phyloP scores from a whole-genome alignment of 1,140 invertebrate species.

The Drosophila obscura region DNA sequence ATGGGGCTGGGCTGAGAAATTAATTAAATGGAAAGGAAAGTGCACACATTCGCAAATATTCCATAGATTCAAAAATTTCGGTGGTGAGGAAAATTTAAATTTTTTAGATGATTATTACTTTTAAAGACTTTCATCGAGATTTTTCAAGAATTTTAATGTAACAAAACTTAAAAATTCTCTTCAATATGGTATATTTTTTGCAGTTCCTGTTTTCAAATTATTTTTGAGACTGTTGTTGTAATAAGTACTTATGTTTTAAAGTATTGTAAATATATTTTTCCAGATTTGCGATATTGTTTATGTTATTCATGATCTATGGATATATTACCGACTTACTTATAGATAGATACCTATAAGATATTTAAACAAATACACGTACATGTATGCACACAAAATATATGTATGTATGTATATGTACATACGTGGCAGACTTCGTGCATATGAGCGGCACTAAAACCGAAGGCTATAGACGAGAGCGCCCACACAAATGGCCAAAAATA shows the following conservation, averaged over 20 bases:
- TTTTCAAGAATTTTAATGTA: not conserved
- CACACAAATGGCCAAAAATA: constrained; percentile 73
- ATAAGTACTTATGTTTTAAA: not conserved
- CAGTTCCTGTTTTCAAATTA: no score
- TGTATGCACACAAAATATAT: constrained; percentile 20
- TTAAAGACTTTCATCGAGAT: not conserved
- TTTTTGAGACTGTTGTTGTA: not conserved
- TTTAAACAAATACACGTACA: constrained; percentile 38
- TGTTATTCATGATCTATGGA: constrained; percentile 34
- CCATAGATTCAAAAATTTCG: not conserved
- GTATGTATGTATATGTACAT: constrained; percentile 18
- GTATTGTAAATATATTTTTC: constrained; percentile 22
- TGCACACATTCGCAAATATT: not conserved
- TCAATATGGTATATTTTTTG: no score
- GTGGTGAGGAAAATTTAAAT: no score
- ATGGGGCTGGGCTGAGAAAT: no score
- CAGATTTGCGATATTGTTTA: constrained; percentile 28
- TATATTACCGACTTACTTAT: constrained; percentile 48
- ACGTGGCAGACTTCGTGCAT: constrained; percentile 35
- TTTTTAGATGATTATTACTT: no score
- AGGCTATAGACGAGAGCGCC: constrained; percentile 67
- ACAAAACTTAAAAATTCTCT: not conserved
- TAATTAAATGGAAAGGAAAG: no score
- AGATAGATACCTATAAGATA: constrained; percentile 33
- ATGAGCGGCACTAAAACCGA: constrained; percentile 48